phyloP scores from a whole-genome alignment of 2,888 invertebrate genomes.

The Drosophila fungiperda region DNA sequence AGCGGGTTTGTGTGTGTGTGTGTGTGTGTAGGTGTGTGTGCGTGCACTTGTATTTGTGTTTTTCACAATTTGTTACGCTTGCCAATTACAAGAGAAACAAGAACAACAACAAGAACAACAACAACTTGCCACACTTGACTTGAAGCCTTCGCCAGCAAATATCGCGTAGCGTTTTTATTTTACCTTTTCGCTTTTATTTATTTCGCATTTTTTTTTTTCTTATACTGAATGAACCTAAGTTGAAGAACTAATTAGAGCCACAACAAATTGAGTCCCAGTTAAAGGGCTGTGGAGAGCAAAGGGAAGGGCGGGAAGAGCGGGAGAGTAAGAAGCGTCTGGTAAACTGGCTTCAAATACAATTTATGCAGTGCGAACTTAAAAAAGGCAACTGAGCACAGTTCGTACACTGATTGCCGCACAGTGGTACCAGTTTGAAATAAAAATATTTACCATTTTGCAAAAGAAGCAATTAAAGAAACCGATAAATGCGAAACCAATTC shows the following conservation, averaged over 20 bases:
- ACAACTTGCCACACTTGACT: conserved; percentile 35
- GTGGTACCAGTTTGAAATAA: conserved; percentile 4
- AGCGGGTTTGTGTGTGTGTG: conserved; percentile 2
- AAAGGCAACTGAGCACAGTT: neutral
- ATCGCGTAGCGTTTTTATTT: conserved; percentile 21
- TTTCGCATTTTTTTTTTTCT: conserved; percentile 9
- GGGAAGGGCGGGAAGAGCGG: neutral
- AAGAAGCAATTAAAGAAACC: neutral
- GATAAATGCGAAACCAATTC: neutral
- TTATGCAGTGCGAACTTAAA: conserved; percentile 21
- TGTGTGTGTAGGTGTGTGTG: conserved; percentile 9
- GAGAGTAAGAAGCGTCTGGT: conserved; percentile 3
- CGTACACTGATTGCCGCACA: conserved; percentile 15
- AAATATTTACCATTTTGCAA: neutral
- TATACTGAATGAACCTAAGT: conserved; percentile 51
- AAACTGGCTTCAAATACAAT: conserved; percentile 37
- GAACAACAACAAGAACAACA: conserved; percentile 32
- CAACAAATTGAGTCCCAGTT: conserved; percentile 54
- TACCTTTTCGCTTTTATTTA: conserved; percentile 9
- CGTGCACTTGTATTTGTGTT: conserved; percentile 8
- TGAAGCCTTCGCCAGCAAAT: conserved; percentile 24
- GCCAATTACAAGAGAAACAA: conserved; percentile 59
- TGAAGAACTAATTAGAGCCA: conserved; percentile 68
- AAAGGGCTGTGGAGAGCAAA: neutral
- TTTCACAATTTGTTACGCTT: conserved; percentile 66